Base-by-base conservation (phyloP, 1,140 invertebrate genomes). In the Muscidifurax raptorellus region DNA sequence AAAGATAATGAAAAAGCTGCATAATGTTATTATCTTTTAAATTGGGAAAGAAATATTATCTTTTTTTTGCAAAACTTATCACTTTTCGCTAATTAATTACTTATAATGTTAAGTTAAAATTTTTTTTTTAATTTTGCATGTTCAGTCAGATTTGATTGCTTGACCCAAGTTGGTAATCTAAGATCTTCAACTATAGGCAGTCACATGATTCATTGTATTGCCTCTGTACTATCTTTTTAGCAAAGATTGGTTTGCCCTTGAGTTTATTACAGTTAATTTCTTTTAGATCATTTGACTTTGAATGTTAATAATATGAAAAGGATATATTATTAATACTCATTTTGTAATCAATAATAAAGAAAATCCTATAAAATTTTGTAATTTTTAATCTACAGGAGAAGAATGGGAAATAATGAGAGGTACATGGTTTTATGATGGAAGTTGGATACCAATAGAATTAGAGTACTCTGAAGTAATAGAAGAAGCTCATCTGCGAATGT, bases 351-450 rank as follows among this genome's bases (percentile, higher is more conserved):
- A 32, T 30, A 71, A 32, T 12, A 71, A 40, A 28, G 4, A 13
- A 47, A 76, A 36, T 36, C 9, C 7, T 27, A 47, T 18, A 27
- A 27, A 76, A 47, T 52, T 28, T 75, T 0, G 10, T 40, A 47
- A 12, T 22, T 59, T 82, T 78, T 71, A 77, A 86, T 74, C 82
- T 64, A 84, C 1, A 95, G 94, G 94, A 28, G 95, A 95, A 90
- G 92, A 93, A 85, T 95, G 93, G 91, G 91, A 93, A 80, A 95
- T 96, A 83, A 94, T 94, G 86, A 90, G 95, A 86, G 96, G 95
- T 2, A 94, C 94, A 2, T 96, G 96, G 95, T 96, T 96, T 91
- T 95, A 96, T 87, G 95, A 96, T 86, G 94, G 94, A n/a, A 94
- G 93, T 44, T 96, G 95, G 95, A 95, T 96, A 89, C 96, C 96